phyloP scores from a whole-genome alignment of 2,797 vertebrate genomes.

The Anguilla pacifica region DNA sequence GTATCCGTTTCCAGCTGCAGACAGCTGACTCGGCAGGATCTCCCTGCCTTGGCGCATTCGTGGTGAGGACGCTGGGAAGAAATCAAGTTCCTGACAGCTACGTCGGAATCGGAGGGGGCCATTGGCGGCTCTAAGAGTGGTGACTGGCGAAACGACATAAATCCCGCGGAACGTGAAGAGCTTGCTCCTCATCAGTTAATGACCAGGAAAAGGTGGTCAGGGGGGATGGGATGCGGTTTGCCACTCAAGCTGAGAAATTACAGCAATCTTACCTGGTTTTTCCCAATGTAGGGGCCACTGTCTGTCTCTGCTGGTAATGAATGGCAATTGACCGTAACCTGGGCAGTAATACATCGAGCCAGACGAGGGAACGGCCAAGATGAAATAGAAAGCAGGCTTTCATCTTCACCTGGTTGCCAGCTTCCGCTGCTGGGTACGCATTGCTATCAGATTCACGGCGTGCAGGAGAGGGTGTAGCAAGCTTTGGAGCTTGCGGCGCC shows the following conservation, averaged over 20 bases:
- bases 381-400: conserved; percentile 5
- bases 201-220: neutral
- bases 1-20: conserved; percentile 15
- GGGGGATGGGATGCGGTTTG: neutral
- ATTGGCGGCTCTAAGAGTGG: conserved; percentile 33
- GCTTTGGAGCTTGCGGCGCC: neutral
- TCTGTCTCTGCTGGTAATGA: conserved; percentile 44
- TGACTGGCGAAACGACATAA: too few relatives aligned
- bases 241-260: conserved; percentile 36
- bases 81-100: conserved; percentile 46
- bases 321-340: conserved; percentile 36
- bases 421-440: neutral
- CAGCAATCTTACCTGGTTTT: conserved; percentile 41
- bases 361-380: neutral
- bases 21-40: conserved; percentile 12
- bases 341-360: conserved; percentile 4
- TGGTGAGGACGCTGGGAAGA: conserved; percentile 17
- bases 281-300: conserved; percentile 38
- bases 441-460: neutral
- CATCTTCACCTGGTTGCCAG: conserved; percentile 12
- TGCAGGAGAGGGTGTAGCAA: neutral
- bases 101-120: conserved; percentile 50
- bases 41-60: neutral
- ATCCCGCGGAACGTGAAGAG: too few relatives aligned
- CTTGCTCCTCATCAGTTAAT: too few relatives aligned